phyloP scores from a whole-genome alignment of 2,113 vertebrate species.

The Scatophagus argus region DNA sequence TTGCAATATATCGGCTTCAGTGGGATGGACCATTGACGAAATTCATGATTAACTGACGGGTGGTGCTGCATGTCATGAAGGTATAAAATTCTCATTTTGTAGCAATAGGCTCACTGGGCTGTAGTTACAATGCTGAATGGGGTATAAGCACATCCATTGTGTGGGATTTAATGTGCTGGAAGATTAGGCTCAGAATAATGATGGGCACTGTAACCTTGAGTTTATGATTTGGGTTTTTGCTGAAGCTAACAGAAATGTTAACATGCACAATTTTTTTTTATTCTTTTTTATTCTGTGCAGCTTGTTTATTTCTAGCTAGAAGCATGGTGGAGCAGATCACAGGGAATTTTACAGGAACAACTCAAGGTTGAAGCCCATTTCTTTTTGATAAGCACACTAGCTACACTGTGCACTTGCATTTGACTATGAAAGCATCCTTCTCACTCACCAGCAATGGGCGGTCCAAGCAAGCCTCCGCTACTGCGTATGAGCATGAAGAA shows the following conservation, averaged over 20 bases:
- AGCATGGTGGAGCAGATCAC: slow-evolving; percentile 1
- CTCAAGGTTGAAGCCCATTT: slow-evolving; percentile 7
- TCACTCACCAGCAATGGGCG: slow-evolving; percentile 83
- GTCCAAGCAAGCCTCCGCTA: slow-evolving; percentile 83
- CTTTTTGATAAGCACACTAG: slow-evolving; percentile 23
- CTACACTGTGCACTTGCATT: background rate
- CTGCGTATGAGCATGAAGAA: slow-evolving; percentile 87
- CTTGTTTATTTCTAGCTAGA: slow-evolving; percentile 22
- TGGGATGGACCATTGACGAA: slow-evolving; percentile 10
- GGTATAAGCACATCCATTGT: slow-evolving; percentile 33
- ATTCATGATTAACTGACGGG: slow-evolving; percentile 55
- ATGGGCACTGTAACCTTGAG: slow-evolving; percentile 43
- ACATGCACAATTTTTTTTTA: background rate
- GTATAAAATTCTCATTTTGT: slow-evolving; percentile 38
- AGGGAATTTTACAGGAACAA: background rate
- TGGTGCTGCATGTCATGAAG: slow-evolving; percentile 36
- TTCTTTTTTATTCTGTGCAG: background rate
- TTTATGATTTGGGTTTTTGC: slow-evolving; percentile 7
- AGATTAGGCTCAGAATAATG: background rate
- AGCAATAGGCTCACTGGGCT: slow-evolving; percentile 49
- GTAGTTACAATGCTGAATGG: slow-evolving; percentile 28
- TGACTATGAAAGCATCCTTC: slow-evolving; percentile 34
- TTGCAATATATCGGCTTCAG: slow-evolving; percentile 10
- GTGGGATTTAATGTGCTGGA: slow-evolving; percentile 27
- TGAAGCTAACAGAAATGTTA: slow-evolving; percentile 10